Percentiles rank a stretch among this genome's conserved stretches.
These are phyloP conservation scores for Petrolisthes cinctipes DNA, from an alignment of 2,888 invertebrate genomes.

Conservation along the genomic window DNA sequence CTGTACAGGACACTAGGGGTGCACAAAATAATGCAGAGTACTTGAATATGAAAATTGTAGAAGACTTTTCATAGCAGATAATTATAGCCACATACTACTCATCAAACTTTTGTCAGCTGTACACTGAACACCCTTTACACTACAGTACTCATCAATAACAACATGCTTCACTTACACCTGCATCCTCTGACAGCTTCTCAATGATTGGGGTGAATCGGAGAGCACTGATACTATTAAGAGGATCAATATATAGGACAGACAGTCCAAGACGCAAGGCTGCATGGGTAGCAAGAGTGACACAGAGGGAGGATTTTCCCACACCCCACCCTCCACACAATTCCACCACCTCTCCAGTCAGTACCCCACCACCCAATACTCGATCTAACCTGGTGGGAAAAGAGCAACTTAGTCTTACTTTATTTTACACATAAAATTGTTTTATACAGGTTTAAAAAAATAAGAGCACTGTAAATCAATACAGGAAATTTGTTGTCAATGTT, in stretches of 20 bases:
- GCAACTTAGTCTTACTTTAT: too few species aligned
- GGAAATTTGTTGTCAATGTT: too few species aligned
- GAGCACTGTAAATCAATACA: too few species aligned
- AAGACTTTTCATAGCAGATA: background rate
- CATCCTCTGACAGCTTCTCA: conserved; percentile 17
- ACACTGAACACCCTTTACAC: background rate
- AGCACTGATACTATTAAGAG: conserved; percentile 9
- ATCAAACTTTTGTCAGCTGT: background rate
- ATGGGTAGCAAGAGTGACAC: conserved; percentile 33
- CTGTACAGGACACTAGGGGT: too few species aligned
- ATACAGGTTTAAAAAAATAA: too few species aligned
- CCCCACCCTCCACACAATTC: conserved; percentile 40
- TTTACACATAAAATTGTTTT: too few species aligned
- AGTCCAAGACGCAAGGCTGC: conserved; percentile 19
- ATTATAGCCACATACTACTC: background rate
- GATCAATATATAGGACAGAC: conserved; percentile 32
- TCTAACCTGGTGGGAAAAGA: conserved; percentile 29
- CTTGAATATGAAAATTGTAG: too few species aligned
- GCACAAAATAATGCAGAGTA: too few species aligned
- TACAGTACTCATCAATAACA: background rate
- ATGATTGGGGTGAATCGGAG: conserved; percentile 11
- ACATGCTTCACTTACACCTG: background rate
- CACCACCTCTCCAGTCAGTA: conserved; percentile 40
- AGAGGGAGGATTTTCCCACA: conserved; percentile 37
- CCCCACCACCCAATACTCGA: conserved; percentile 32